phyloP scores from a whole-genome alignment of 1,140 invertebrate species.

The Drosophila gunungcola region DNA sequence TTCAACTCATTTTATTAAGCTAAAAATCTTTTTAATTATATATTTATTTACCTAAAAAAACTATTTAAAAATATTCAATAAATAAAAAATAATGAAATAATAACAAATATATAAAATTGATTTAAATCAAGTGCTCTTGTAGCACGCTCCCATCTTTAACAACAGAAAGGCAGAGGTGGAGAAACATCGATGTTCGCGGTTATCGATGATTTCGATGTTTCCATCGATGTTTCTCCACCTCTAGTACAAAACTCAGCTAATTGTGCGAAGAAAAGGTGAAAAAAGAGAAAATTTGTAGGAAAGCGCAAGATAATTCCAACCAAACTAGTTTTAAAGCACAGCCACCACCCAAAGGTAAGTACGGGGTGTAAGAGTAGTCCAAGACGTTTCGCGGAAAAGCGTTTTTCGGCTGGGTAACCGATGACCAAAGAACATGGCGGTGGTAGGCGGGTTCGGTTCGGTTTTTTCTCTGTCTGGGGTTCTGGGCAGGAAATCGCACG shows the following conservation, averaged over 20 bases:
- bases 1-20: too few species aligned
- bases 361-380: not conserved
- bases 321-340: slow-evolving; percentile 61
- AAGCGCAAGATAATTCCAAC: slow-evolving; percentile 29
- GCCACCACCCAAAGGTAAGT: slow-evolving; percentile 47
- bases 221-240: too few species aligned
- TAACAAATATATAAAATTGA: not conserved
- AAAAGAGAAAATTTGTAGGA: slow-evolving; percentile 65
- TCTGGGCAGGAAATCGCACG: slow-evolving; percentile 19
- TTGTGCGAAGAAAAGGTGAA: slow-evolving; percentile 72
- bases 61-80: not conserved
- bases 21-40: too few species aligned
- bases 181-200: too few species aligned
- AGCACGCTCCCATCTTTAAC: slow-evolving; percentile 12
- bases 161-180: not conserved
- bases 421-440: slow-evolving; percentile 28
- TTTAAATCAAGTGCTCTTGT: not conserved
- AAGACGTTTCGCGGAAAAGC: not conserved
- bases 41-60: too few species aligned
- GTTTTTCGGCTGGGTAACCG: not conserved
- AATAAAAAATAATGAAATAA: not conserved
- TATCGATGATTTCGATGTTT: too few species aligned
- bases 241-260: slow-evolving; percentile 31
- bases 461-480: slow-evolving; percentile 19
- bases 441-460: slow-evolving; percentile 24